phyloP scores from a whole-genome alignment of 1,140 invertebrate species.

The Asbolus verrucosus region DNA sequence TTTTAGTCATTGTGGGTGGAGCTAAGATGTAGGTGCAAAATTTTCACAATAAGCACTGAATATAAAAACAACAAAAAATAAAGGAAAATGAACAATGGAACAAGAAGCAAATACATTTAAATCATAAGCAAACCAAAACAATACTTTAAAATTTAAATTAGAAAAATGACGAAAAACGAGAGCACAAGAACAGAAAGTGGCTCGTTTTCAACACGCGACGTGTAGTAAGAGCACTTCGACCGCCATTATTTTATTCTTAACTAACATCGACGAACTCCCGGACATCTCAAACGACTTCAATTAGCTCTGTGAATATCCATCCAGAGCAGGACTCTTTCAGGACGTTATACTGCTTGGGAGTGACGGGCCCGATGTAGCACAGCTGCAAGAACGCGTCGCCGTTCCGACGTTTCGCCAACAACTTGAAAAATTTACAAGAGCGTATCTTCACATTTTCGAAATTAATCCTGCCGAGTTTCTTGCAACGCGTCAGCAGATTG shows the following conservation, averaged over 20 bases:
- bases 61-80: too few relatives aligned
- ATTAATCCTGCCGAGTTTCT: conserved; percentile 43
- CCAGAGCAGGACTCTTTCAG: conserved; percentile 36
- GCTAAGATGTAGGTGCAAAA: too few relatives aligned
- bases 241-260: conserved; percentile 16
- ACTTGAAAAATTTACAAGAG: conserved; percentile 52
- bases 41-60: too few relatives aligned
- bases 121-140: too few relatives aligned
- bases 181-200: too few relatives aligned
- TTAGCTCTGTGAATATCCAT: conserved; percentile 11
- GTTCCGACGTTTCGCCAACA: conserved; percentile 28
- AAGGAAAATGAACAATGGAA: too few relatives aligned
- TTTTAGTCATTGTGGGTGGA: too few relatives aligned
- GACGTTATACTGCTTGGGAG: conserved; percentile 41
- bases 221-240: too few relatives aligned
- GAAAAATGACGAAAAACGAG: too few relatives aligned
- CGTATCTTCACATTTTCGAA: conserved; percentile 48
- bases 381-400: conserved; percentile 11
- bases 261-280: conserved; percentile 1
- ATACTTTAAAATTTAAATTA: too few relatives aligned
- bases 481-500: conserved; percentile 45
- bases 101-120: too few relatives aligned
- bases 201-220: too few relatives aligned
- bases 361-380: conserved; percentile 46
- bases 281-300: not conserved